These are phyloP conservation scores for Cygnus atratus DNA, from an alignment of 2,113 vertebrate species.

Conservation along the genomic window DNA sequence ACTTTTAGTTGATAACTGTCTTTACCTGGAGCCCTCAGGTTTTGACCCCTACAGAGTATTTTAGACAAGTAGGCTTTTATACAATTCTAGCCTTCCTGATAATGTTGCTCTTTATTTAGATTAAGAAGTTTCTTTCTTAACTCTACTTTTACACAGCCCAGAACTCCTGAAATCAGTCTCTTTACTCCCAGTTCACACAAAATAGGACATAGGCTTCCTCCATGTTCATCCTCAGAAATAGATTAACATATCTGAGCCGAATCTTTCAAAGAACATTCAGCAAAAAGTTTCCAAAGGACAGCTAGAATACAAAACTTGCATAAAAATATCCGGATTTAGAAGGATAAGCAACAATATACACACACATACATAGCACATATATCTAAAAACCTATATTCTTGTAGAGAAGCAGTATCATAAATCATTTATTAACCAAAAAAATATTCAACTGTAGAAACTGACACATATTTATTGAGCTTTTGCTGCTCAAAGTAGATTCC, in stretches of 20 bases:
- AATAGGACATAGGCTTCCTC: neutral
- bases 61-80: neutral
- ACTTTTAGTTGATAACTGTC: neutral
- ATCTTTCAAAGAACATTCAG: neutral
- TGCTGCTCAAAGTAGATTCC: neutral
- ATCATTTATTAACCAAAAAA: neutral
- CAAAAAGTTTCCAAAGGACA: neutral
- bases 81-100: neutral
- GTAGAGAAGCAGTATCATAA: too few relatives aligned
- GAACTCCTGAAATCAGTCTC: neutral
- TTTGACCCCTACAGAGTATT: neutral
- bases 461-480: neutral
- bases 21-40: neutral
- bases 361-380: fast-evolving
- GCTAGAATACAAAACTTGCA: neutral
- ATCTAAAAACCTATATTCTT: neutral
- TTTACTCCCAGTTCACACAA: neutral
- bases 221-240: neutral
- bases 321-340: neutral
- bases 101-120: neutral
- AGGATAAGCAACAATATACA: neutral
- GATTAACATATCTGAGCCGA: neutral
- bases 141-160: neutral
- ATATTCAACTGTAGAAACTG: neutral
- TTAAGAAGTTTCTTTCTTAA: neutral